A percentile compares a stretch with the other conserved stretches of the same genome.
phyloP scores from a whole-genome alignment of 2,797 vertebrate species.

The Rhyacichthys aspro region DNA sequence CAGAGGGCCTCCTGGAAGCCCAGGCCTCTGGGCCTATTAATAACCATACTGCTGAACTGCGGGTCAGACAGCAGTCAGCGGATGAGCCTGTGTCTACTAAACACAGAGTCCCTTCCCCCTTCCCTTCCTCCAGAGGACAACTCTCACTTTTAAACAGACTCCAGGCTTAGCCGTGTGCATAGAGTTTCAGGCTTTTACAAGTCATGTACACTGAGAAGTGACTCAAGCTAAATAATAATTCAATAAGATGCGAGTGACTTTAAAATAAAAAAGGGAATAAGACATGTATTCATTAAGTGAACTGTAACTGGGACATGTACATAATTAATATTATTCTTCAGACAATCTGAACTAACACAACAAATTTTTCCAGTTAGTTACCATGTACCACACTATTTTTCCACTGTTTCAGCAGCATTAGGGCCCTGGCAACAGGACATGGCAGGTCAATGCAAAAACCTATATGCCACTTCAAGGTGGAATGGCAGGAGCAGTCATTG shows the following conservation, averaged over 20 bases:
- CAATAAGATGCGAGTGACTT: constrained; percentile 1
- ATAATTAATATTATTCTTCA: no score
- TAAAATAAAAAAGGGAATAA: no score
- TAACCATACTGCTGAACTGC: constrained; percentile 81
- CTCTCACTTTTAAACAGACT: constrained; percentile 63
- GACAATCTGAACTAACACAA: no score
- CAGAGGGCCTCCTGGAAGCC: constrained; percentile 87
- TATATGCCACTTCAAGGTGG: no score
- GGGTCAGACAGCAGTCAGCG: constrained; percentile 89
- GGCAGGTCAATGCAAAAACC: no score
- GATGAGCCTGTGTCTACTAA: constrained; percentile 81
- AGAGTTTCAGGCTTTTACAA: constrained; percentile 28
- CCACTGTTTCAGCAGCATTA: no score
- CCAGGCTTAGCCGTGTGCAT: constrained; percentile 16
- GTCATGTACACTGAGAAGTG: not conserved
- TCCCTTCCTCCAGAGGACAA: constrained; percentile 55
- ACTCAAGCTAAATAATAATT: constrained; percentile 8
- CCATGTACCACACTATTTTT: no score
- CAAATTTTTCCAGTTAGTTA: no score
- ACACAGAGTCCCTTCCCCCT: constrained; percentile 66
- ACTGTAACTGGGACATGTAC: no score
- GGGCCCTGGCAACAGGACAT: no score
- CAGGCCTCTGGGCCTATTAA: constrained; percentile 85
- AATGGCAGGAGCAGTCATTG: no score
- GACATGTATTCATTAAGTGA: no score